Base-by-base conservation (phyloP, 1,140 invertebrate species). In the Ostrea edulis region DNA sequence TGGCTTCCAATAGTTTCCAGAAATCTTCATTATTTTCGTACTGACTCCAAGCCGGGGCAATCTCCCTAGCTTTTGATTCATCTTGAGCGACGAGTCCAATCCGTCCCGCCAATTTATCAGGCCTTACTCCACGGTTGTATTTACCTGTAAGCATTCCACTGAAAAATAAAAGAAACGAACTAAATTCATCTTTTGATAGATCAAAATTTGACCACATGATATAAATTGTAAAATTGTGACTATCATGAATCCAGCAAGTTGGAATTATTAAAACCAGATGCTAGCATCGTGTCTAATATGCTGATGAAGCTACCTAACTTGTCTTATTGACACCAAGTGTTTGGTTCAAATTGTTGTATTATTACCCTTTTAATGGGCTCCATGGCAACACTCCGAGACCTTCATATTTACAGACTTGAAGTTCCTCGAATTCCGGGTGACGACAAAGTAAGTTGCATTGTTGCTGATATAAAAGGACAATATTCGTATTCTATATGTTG, bases 311-410 rank as follows among this genome's bases (percentile, higher is more conserved):
- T 44, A 44, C 1, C 1, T 2, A 44, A 44, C 5, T 44, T 44
- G 35, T 44, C 35, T 44, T 44, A 44, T 44, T 44, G 35, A 44
- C 35, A 44, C 5, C 35, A 44, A 44, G 2, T 44, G 35, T 44
- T 44, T 44, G 35, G 35, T 44, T 44, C 5, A 44, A 44, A 44
- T 44, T 44, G 35, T 44, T 5, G 35, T 44, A 35, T 53, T n/a
- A 81, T 82, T 86, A 93, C 92, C 92, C 92, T 90, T 93, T 93
- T 9, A 93, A 85, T n/a, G 92, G 90, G 84, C 91, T 91, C 89
- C 90, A 93, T 53, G 93, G 90, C 35, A 93, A 85, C 14, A 93
- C 88, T 35, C 91, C 90, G 11, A 93, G 87, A 20, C 92, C 89
- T 77, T 93, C 92, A 86, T 92, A 91, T n/a, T 77, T 86, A 86